These are phyloP conservation scores for Neodiprion virginianus DNA, from an alignment of 1,140 invertebrate genomes.

Conservation along the genomic window DNA sequence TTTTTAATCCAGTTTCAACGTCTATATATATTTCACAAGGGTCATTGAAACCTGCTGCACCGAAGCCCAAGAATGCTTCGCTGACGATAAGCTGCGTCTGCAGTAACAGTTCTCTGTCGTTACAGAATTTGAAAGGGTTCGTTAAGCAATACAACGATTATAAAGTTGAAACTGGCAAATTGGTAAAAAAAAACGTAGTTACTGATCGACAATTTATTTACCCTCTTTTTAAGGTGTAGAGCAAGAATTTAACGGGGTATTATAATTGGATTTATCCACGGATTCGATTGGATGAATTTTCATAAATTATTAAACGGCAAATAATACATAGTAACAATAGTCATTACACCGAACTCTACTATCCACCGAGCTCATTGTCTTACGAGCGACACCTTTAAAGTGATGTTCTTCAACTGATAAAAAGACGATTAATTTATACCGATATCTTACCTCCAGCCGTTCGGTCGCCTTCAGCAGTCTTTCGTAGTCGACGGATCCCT, in stretches of 20 bases:
- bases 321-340: too few relatives aligned
- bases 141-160: background rate
- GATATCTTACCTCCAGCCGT: constrained; percentile 75
- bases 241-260: too few relatives aligned
- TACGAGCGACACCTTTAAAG: too few relatives aligned
- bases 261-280: too few relatives aligned
- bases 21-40: background rate
- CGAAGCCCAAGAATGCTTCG: background rate
- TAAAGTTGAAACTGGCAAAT: too few relatives aligned
- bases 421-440: background rate
- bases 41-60: constrained; percentile 6
- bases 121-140: constrained; percentile 1
- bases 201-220: too few relatives aligned
- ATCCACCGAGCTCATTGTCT: too few relatives aligned
- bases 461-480: constrained; percentile 81
- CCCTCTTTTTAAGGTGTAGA: too few relatives aligned
- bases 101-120: background rate
- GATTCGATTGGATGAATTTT: too few relatives aligned
- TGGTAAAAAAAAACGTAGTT: too few relatives aligned
- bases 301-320: too few relatives aligned
- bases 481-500: constrained; percentile 82
- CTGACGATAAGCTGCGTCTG: background rate
- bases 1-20: background rate
- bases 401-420: background rate
- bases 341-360: too few relatives aligned